Percentiles rank a stretch among this genome's conserved stretches.
phyloP scores from a whole-genome alignment of 37 sponge, comb jelly and placozoan species.

The Aplysina aerophoba region DNA sequence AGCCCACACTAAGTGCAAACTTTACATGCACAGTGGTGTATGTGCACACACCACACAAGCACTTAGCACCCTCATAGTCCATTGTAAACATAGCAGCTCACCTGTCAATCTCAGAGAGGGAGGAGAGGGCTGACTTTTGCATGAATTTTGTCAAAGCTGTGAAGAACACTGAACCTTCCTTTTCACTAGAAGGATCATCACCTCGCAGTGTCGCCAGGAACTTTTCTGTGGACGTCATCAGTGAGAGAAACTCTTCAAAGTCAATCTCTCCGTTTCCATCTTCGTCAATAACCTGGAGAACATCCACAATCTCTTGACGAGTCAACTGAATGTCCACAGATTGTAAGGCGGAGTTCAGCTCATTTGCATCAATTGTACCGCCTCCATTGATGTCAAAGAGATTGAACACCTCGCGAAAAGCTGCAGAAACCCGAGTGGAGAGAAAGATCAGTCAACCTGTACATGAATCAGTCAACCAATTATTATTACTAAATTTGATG shows the following conservation, averaged over 20 bases:
- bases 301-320: conserved; percentile 47
- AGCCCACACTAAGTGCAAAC: too few species aligned
- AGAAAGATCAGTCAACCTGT: too few species aligned
- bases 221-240: conserved; percentile 70
- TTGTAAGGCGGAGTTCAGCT: conserved; percentile 56
- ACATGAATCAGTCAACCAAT: too few species aligned
- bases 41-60: too few species aligned
- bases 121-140: conserved; percentile 66
- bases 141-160: conserved; percentile 63
- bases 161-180: conserved; percentile 45
- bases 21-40: too few species aligned
- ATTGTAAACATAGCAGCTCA: not conserved
- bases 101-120: conserved; percentile 70
- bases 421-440: conserved; percentile 16
- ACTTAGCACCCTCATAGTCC: too few species aligned
- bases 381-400: conserved; percentile 76
- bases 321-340: conserved; percentile 68
- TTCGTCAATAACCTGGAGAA: conserved; percentile 62
- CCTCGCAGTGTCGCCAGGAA: conserved; percentile 41
- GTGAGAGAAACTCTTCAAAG: conserved; percentile 64
- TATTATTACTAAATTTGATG: too few species aligned
- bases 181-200: not conserved
- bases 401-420: conserved; percentile 69
- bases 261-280: conserved; percentile 80
- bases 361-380: conserved; percentile 65